Evolutionary conservation across 2,888 invertebrate species (phyloP).

Genomic region (Gasteruption jaculator): DNA sequence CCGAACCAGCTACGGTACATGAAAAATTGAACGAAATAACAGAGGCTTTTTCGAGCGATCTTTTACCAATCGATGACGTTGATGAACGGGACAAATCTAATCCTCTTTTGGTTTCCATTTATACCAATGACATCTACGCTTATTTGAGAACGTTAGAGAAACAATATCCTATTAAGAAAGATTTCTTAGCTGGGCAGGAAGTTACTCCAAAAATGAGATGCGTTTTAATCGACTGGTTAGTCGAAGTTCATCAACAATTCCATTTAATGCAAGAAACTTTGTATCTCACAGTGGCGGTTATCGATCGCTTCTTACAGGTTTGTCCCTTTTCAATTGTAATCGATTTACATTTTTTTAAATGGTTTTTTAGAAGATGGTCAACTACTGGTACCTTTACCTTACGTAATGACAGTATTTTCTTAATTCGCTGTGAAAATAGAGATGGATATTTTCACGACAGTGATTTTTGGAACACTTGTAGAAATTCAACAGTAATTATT

Average conservation of each 20-base stretch:
- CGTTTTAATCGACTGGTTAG: constrained; percentile 90
- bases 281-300: constrained; percentile 79
- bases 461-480: too few species aligned
- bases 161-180: constrained; percentile 60
- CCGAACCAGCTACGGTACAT: background rate
- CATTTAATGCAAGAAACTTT: constrained; percentile 83
- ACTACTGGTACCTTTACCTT: constrained; percentile 8
- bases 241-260: constrained; percentile 86
- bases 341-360: background rate
- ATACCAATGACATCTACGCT: constrained; percentile 84
- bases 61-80: constrained; percentile 62
- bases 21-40: constrained; percentile 24
- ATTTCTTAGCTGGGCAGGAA: constrained; percentile 67
- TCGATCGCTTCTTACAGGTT: constrained; percentile 87
- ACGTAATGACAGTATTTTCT: background rate
- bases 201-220: constrained; percentile 83
- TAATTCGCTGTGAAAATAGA: background rate
- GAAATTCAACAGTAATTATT: too few species aligned
- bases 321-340: constrained; percentile 5
- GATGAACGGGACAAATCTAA: constrained; percentile 71
- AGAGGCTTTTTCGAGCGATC: constrained; percentile 39
- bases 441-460: too few species aligned
- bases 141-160: constrained; percentile 76
- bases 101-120: constrained; percentile 76
- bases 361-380: constrained; percentile 10